Conservation (phyloP, 2,113 vertebrate species). For the Geothlypis trichas region DNA sequence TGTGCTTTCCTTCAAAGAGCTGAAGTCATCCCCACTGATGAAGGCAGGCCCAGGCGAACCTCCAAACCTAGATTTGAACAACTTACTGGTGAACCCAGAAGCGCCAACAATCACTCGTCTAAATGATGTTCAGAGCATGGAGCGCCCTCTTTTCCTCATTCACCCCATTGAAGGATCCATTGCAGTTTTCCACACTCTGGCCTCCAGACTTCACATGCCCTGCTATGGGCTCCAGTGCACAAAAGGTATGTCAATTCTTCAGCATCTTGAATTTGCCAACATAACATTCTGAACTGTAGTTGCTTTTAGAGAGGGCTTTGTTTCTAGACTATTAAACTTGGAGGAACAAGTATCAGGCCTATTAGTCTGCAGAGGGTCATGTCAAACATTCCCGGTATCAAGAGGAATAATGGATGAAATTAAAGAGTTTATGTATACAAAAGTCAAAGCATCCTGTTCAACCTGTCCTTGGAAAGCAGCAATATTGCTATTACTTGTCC, state of each 20-base stretch:
- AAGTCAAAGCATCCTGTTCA: not conserved
- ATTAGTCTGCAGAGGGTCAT: not conserved
- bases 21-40: slow-evolving; percentile 16
- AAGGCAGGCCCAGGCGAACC: not conserved
- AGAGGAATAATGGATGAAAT: not conserved
- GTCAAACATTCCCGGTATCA: not conserved
- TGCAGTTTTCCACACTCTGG: slow-evolving; percentile 81
- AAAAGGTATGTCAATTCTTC: slow-evolving; percentile 76
- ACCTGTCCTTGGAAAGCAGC: not conserved
- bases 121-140: slow-evolving; percentile 84
- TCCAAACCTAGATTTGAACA: slow-evolving; percentile 77
- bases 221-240: slow-evolving; percentile 96
- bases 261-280: not conserved
- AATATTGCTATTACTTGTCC: not conserved
- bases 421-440: not conserved
- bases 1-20: slow-evolving; percentile 57
- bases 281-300: not conserved
- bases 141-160: slow-evolving; percentile 89
- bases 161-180: slow-evolving; percentile 94
- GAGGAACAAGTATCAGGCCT: not conserved
- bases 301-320: not conserved
- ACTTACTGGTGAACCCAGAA: slow-evolving; percentile 86
- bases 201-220: slow-evolving; percentile 84
- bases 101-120: slow-evolving; percentile 81
- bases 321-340: not conserved